These are phyloP conservation scores for Acanthiza pusilla DNA, from an alignment of 2,797 vertebrate genomes.

Conservation along the genomic window DNA sequence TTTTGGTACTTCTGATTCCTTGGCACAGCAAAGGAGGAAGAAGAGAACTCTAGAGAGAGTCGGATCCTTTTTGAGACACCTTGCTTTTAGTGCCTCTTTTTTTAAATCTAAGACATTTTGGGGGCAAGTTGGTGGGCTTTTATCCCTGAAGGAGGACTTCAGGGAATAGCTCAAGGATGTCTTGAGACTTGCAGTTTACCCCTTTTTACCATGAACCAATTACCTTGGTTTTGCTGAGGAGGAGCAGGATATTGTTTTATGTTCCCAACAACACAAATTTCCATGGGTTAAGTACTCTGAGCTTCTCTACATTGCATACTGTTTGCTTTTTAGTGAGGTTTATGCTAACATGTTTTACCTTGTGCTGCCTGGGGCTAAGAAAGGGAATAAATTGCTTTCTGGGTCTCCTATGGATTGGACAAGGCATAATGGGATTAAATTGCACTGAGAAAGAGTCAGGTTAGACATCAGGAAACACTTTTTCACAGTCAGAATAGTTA, in stretches of 20 bases:
- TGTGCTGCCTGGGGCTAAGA: slow-evolving; percentile 44
- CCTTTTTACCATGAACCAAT: neutral
- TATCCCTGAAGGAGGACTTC: neutral
- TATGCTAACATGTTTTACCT: slow-evolving; percentile 28
- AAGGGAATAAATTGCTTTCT: slow-evolving; percentile 33
- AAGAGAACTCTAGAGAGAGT: slow-evolving; percentile 37
- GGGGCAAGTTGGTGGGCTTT: neutral
- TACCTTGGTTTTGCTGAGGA: neutral
- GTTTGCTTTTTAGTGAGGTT: neutral
- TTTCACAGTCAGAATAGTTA: slow-evolving; percentile 18
- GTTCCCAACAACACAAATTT: neutral
- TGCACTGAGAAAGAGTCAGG: neutral
- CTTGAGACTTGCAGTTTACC: neutral
- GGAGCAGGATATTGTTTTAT: neutral
- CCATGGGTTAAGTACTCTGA: neutral
- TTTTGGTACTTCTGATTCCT: slow-evolving; percentile 49
- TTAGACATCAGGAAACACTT: slow-evolving; percentile 53
- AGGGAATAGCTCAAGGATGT: neutral
- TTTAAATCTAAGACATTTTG: neutral
- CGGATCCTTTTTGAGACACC: neutral
- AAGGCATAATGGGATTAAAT: slow-evolving; percentile 31
- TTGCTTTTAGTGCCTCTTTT: neutral
- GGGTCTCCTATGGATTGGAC: slow-evolving; percentile 8
- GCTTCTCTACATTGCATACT: neutral
- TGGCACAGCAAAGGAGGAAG: slow-evolving; percentile 36